Conservation (phyloP, 2,113 vertebrate genomes). For the Hippocampus abdominalis region DNA sequence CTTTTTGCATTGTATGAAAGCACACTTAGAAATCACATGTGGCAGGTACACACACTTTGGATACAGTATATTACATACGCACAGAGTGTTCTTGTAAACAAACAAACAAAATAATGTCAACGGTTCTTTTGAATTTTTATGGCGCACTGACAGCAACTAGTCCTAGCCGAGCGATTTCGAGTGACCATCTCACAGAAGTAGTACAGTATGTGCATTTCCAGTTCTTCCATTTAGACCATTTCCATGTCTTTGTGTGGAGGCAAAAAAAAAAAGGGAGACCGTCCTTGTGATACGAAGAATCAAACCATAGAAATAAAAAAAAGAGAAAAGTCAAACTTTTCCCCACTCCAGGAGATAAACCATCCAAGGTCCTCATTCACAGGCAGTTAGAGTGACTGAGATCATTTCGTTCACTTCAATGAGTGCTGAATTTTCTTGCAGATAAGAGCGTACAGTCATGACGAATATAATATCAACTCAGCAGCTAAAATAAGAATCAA, state of each 20-base stretch:
- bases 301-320: slow-evolving; percentile 31
- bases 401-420: slow-evolving; percentile 24
- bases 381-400: slow-evolving; percentile 2
- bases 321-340: slow-evolving; percentile 16
- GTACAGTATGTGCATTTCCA: slow-evolving; percentile 1
- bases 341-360: slow-evolving; percentile 32
- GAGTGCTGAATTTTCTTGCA: slow-evolving; percentile 1
- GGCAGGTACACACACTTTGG: slow-evolving; percentile 13
- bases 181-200: slow-evolving; percentile 19
- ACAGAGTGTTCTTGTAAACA: not conserved
- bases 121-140: not conserved
- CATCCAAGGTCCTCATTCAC: slow-evolving; percentile 27
- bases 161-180: not conserved
- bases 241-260: slow-evolving; percentile 8
- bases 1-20: slow-evolving; percentile 32
- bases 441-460: not conserved
- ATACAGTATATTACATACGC: slow-evolving; percentile 2
- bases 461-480: not conserved
- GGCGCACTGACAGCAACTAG: slow-evolving; percentile 10
- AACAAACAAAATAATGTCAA: not conserved
- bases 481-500: not conserved
- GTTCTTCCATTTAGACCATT: slow-evolving; percentile 8
- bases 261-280: slow-evolving; percentile 10
- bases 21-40: slow-evolving; percentile 24
- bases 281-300: slow-evolving; percentile 26